A percentile compares a stretch with the other conserved stretches of the same genome.
Evolutionary conservation across 2,888 invertebrate genomes (phyloP).

Genomic region (Drosophila lutescens): DNA sequence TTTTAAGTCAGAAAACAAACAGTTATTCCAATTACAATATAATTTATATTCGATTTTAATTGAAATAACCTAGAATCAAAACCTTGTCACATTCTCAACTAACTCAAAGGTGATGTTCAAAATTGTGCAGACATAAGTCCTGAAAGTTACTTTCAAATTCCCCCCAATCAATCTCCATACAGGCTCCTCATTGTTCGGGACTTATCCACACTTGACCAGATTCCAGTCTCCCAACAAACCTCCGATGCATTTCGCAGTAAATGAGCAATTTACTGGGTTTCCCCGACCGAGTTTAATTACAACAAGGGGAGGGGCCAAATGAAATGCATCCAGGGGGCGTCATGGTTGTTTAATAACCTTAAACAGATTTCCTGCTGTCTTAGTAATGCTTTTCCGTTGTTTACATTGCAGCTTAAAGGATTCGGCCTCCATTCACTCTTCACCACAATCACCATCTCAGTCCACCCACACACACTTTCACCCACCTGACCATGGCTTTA

Average conservation of each 20-base stretch:
- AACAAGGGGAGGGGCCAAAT: background rate
- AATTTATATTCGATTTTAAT: background rate
- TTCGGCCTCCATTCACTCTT: constrained; percentile 10
- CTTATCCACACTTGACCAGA: constrained; percentile 34
- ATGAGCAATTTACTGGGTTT: constrained; percentile 25
- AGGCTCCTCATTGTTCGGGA: constrained; percentile 19
- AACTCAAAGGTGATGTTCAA: constrained; percentile 9
- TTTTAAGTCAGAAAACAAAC: too few species aligned
- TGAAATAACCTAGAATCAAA: background rate
- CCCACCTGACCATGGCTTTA: constrained; percentile 47
- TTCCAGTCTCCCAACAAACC: constrained; percentile 8
- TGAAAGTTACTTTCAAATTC: constrained; percentile 20
- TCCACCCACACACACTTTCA: constrained; percentile 1
- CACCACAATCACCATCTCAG: constrained; percentile 16
- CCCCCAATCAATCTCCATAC: constrained; percentile 18
- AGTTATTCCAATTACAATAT: too few species aligned
- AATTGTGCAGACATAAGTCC: background rate
- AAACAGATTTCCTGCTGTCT: constrained; percentile 56
- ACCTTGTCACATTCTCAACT: background rate
- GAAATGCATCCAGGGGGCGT: constrained; percentile 47
- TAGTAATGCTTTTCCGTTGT: constrained; percentile 68
- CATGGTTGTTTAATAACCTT: constrained; percentile 42
- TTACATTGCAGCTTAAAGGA: constrained; percentile 69
- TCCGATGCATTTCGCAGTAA: constrained; percentile 11
- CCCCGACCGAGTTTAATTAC: constrained; percentile 21